phyloP scores from a whole-genome alignment of 2,888 invertebrate species.

The Drosophila recens region DNA sequence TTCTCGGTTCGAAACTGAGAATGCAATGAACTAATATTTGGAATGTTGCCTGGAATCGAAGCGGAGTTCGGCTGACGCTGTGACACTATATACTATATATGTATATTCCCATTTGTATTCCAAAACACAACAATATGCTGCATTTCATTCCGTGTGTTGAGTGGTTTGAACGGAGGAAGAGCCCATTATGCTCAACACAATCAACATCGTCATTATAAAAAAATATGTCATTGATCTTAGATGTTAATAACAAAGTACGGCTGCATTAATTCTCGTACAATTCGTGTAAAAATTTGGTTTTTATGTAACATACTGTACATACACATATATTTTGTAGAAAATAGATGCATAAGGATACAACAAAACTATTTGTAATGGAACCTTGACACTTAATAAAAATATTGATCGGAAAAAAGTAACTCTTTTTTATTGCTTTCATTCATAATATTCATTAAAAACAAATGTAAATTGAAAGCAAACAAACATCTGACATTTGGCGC shows the following conservation, averaged over 20 bases:
- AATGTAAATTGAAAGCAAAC: too few relatives aligned
- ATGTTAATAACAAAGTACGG: slow-evolving; percentile 16
- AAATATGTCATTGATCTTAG: slow-evolving; percentile 30
- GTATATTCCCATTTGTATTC: slow-evolving; percentile 51
- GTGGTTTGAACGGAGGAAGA: slow-evolving; percentile 15
- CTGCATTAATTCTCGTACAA: slow-evolving; percentile 12
- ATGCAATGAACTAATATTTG: slow-evolving; percentile 1
- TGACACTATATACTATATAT: slow-evolving; percentile 24
- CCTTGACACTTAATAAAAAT: slow-evolving; percentile 7
- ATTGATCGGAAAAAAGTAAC: neutral
- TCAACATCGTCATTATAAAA: slow-evolving; percentile 22
- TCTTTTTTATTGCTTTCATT: neutral
- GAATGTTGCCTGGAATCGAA: slow-evolving; percentile 10
- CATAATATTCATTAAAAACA: too few relatives aligned
- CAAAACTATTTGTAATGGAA: slow-evolving; percentile 7
- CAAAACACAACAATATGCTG: slow-evolving; percentile 60
- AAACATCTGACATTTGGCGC: neutral
- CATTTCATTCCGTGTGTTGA: slow-evolving; percentile 73
- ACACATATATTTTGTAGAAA: slow-evolving; percentile 61
- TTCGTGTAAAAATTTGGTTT: slow-evolving; percentile 41
- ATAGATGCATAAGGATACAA: slow-evolving; percentile 40
- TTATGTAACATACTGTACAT: slow-evolving; percentile 54
- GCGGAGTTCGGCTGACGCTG: slow-evolving; percentile 15
- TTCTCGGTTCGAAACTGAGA: slow-evolving; percentile 85
- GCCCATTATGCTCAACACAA: slow-evolving; percentile 25